Evolutionary conservation across 1,140 invertebrate species (phyloP), one percentile per base, ranked within the genome.

Genomic region (Penaeus indicus): DNA sequence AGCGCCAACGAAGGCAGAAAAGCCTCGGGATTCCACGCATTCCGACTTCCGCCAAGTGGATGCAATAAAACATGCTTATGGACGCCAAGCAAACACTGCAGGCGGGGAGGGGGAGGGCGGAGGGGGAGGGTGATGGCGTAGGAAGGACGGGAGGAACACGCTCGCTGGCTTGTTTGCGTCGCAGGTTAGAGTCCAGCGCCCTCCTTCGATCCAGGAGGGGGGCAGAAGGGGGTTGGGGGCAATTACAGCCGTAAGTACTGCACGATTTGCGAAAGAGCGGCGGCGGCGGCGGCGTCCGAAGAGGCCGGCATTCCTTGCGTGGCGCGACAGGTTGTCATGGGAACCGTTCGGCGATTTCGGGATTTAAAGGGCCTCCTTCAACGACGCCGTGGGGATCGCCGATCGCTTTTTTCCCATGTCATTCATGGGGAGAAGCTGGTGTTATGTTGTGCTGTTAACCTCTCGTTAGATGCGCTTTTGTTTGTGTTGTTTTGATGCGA

Each of bases 301-400:
- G 27, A 21, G 60, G 42, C 84, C 38, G 61, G 60, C 84, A 86
- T 86, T 62, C 84, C 75, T 79, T n/a, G 75, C 84, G 38, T 64
- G 27, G 84, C 84, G n/a, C 21, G 72, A 86, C 84, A 86, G 84
- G 84, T 86, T 86, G 84, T 78, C 75, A 86, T 78, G 72, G 60
- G 84, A 86, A 86, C 60, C 75, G 25, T 61, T 72, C 61, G 19
- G 64, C 75, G n/a, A 60, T 62, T 79, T 78, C 72, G 32, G 32
- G 38, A 38, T 79, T 86, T 79, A 79, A 69, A 84, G 63, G 80
- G 27, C 80, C 27, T 25, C 25, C 21, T 54, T 13, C 54, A 16
- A 54, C 54, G 54, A 11, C 54, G 54, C 54, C 54, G 54, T 54
- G 54, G 54, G 54, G 54, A 54, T 54, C 16, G 54, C 11, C 54